Conservation (phyloP, 64 coral and sea anemone genomes). For the Dendrophyllia cribrosa region DNA sequence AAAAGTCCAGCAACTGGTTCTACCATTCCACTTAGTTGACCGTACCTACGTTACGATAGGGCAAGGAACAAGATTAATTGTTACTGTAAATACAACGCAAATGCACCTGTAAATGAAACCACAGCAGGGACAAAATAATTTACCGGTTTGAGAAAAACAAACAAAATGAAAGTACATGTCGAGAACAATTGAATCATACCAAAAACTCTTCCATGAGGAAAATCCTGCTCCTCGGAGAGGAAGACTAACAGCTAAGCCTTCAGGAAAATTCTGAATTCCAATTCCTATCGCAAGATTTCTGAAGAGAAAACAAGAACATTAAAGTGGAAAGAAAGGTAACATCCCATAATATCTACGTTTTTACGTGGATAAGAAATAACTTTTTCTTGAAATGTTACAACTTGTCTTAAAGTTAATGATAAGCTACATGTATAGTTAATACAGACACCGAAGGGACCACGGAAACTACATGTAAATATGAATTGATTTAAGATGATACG, state of each 20-base stretch:
- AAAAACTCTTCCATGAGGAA: conserved; percentile 92
- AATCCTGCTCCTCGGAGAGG: conserved; percentile 84
- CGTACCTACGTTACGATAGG: conserved; percentile 74
- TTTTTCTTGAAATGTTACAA: too few relatives aligned
- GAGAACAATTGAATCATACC: conserved; percentile 30
- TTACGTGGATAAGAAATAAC: too few relatives aligned
- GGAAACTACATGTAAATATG: too few relatives aligned
- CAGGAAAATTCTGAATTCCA: conserved; percentile 98
- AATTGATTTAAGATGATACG: too few relatives aligned
- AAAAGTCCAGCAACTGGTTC: conserved; percentile 96
- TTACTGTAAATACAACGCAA: too few relatives aligned
- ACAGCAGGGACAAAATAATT: too few relatives aligned
- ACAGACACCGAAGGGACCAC: too few relatives aligned
- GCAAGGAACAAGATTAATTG: background rate
- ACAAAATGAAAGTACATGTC: too few relatives aligned
- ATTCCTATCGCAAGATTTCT: conserved; percentile 99
- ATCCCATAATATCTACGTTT: background rate
- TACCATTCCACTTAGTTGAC: conserved; percentile 99
- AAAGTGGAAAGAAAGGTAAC: too few relatives aligned
- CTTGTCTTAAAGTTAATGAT: too few relatives aligned
- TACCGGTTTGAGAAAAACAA: too few relatives aligned
- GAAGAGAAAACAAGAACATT: conserved; percentile 4
- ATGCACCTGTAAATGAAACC: background rate
- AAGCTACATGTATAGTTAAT: too few relatives aligned
- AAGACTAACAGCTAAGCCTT: conserved; percentile 96